phyloP scores from a whole-genome alignment of 1,140 invertebrate genomes.

The Branchinecta lindahli region DNA sequence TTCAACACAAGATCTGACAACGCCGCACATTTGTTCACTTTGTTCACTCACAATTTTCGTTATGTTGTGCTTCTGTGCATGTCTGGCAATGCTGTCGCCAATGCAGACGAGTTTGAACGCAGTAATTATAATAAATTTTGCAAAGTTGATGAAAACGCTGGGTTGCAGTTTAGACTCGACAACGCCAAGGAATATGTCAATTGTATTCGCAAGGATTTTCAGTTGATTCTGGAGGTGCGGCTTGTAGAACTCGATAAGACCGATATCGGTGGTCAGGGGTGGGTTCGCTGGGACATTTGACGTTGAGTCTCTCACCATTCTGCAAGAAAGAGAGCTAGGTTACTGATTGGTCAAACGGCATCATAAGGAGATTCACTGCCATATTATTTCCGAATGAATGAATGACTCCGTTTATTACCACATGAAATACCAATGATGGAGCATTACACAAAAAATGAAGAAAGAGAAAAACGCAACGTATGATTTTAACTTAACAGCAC shows the following conservation, averaged over 20 bases:
- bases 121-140: constrained; percentile 81
- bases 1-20: constrained; percentile 60
- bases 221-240: constrained; percentile 66
- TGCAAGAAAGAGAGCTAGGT: background rate
- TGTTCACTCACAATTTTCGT: constrained; percentile 54
- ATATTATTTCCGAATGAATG: too few relatives aligned
- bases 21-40: constrained; percentile 66
- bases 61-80: constrained; percentile 44
- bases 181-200: constrained; percentile 76
- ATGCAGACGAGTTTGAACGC: constrained; percentile 85
- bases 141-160: constrained; percentile 77
- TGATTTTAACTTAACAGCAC: too few relatives aligned
- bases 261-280: background rate
- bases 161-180: constrained; percentile 84
- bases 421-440: too few relatives aligned
- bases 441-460: too few relatives aligned
- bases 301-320: background rate
- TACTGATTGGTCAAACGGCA: background rate
- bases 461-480: too few relatives aligned
- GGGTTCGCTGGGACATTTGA: background rate
- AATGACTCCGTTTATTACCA: too few relatives aligned
- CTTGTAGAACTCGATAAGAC: constrained; percentile 62
- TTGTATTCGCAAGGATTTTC: constrained; percentile 65
- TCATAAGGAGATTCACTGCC: too few relatives aligned
- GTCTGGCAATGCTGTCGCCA: constrained; percentile 73